A percentile compares a stretch with the other conserved stretches of the same genome.
Conservation (phyloP, 2,888 invertebrate species). For the Colletes collaris region DNA sequence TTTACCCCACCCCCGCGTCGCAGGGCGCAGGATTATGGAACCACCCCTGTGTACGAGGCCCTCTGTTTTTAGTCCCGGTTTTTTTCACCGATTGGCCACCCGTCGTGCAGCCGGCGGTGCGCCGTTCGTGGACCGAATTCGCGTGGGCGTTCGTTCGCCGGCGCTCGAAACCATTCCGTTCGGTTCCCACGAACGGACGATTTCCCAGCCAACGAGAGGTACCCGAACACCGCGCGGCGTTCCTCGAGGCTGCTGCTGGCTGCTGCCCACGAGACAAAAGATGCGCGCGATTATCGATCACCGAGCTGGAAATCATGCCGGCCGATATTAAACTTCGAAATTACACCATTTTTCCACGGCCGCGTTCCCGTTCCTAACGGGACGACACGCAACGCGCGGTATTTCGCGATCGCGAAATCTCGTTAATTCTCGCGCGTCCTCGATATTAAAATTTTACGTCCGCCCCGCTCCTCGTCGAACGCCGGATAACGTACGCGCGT, state of each 20-base stretch:
- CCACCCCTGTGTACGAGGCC: constrained; percentile 77
- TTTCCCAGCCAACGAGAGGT: constrained; percentile 47
- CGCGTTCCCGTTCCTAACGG: constrained; percentile 6
- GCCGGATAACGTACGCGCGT: constrained; percentile 12
- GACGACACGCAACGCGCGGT: constrained; percentile 34
- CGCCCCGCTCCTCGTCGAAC: constrained; percentile 1
- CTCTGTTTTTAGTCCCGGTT: constrained; percentile 77
- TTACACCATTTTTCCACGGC: constrained; percentile 16
- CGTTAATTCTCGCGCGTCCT: constrained; percentile 34
- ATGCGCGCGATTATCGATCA: constrained; percentile 50
- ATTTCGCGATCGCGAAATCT: constrained; percentile 62
- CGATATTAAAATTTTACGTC: constrained; percentile 32
- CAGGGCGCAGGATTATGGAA: constrained; percentile 79
- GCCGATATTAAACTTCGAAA: constrained; percentile 45
- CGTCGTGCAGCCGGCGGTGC: constrained; percentile 61
- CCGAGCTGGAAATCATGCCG: constrained; percentile 42
- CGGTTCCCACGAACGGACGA: constrained; percentile 48
- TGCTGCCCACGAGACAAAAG: constrained; percentile 31
- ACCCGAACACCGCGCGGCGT: constrained; percentile 20
- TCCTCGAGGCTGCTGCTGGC: constrained; percentile 11
- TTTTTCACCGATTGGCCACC: constrained; percentile 78
- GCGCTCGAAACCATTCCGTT: constrained; percentile 52
- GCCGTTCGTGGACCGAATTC: constrained; percentile 70
- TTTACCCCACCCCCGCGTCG: constrained; percentile 76
- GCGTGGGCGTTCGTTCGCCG: constrained; percentile 68